Evolutionary conservation across 92 coral and sea anemone species (phyloP).

Genomic region (Pocillopora grandis): DNA sequence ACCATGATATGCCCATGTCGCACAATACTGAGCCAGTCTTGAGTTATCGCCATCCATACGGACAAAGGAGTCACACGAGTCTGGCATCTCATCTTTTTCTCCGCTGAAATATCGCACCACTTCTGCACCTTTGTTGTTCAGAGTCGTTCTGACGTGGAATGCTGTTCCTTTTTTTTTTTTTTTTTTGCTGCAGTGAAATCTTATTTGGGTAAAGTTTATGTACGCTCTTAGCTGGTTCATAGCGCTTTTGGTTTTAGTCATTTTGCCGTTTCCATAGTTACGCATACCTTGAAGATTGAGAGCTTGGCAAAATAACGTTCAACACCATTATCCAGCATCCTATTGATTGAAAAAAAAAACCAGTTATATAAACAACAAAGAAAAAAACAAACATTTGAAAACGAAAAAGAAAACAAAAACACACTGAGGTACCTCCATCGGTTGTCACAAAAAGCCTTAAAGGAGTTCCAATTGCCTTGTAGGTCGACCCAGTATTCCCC

Average conservation of each 20-base stretch:
- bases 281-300: slow-evolving; percentile 13
- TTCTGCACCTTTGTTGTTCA: slow-evolving; percentile 19
- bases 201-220: neutral
- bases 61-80: too few species aligned
- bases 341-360: neutral
- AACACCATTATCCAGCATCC: slow-evolving; percentile 48
- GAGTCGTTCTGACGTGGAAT: slow-evolving; percentile 29
- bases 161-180: neutral
- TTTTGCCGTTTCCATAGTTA: slow-evolving; percentile 20
- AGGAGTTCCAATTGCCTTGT: too few species aligned
- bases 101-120: neutral
- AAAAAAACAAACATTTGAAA: neutral
- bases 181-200: slow-evolving; percentile 48
- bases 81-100: too few species aligned
- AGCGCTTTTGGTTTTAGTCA: slow-evolving; percentile 2
- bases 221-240: slow-evolving; percentile 10
- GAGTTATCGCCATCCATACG: slow-evolving; percentile 29
- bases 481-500: too few species aligned
- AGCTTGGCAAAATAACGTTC: slow-evolving; percentile 11
- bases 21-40: slow-evolving; percentile 15
- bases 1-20: slow-evolving; percentile 29
- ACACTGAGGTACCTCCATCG: too few species aligned
- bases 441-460: too few species aligned
- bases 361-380: neutral
- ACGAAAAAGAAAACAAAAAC: too few species aligned